Base-by-base conservation (phyloP, 2,797 vertebrate species). In the Champsocephalus esox region DNA sequence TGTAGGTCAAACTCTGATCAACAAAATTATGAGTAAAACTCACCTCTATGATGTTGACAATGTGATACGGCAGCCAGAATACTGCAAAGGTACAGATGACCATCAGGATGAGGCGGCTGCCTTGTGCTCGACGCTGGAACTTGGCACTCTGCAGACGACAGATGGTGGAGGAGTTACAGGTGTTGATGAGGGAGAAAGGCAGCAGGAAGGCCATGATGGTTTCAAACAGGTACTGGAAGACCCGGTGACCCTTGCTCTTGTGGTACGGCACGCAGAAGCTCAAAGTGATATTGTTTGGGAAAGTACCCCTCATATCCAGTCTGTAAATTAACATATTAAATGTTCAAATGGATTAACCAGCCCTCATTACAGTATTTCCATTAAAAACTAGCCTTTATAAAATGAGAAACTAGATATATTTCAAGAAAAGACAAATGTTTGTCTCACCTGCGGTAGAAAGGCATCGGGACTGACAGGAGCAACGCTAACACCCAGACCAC, bases 201-300 rank as follows among this genome's bases (percentile, higher is more conserved):
- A 97, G 43, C 66, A 96, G 55, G 87, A 96, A 97, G 63, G 93
- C 95, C 51, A 96, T 88, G 54, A 95, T 2, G 3, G 95, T 95
- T 93, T 98, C 97, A 44, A 93, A 94, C 69, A 96, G 57, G 80
- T 96, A 95, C 65, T 97, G 96, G 81, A 98, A 97, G 46, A 92
- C 81, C 10, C 4, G 2, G 38, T 96, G 93, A 1, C 46, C 12
- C 0, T 44, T 0, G 2, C 28, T 89, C 0, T 0, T 0, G 82
- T 97, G 95, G 5, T 55, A 38, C 0, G 12, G 59, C 0, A 0
- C 0, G 48, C 97, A 97, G 1, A 24, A 0, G 2, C 2, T 48
- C 5, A 80, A 2, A 0, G 84, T 77, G 17, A 11, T 0, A 17
- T 87, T 93, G 6, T 52, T 72, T 0, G 0, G 0, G 0, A 24